phyloP scores from a whole-genome alignment of 2,113 vertebrate species.

The Uria aalge region DNA sequence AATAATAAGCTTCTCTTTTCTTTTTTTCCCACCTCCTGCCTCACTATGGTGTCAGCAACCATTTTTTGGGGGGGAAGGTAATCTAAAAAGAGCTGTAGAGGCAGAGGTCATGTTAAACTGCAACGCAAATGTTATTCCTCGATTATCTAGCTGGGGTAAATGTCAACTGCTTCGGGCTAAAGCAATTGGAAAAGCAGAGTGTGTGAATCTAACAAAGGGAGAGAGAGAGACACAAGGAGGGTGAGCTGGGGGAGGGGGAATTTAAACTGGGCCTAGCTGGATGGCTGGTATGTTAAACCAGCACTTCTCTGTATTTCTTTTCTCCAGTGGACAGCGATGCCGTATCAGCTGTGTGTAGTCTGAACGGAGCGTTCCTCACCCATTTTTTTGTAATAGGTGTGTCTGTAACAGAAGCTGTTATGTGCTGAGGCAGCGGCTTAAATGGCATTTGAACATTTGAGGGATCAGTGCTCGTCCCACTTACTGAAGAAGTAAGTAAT shows the following conservation, averaged over 20 bases:
- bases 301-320: constrained; percentile 36
- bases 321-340: not conserved
- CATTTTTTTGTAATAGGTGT: not conserved
- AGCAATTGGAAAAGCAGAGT: constrained; percentile 76
- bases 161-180: constrained; percentile 91
- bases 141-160: constrained; percentile 94
- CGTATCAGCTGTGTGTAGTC: not conserved
- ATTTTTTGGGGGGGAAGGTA: constrained; percentile 78
- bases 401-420: not conserved
- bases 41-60: constrained; percentile 82
- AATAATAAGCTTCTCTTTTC: constrained; percentile 86
- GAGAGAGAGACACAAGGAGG: constrained; percentile 8
- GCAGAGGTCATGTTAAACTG: constrained; percentile 95
- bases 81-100: constrained; percentile 91
- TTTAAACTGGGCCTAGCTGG: constrained; percentile 48
- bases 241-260: not conserved
- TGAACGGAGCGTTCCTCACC: not conserved
- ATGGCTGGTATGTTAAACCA: constrained; percentile 69
- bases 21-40: constrained; percentile 60
- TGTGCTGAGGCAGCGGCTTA: not conserved
- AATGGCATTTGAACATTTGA: not conserved
- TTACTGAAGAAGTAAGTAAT: not conserved
- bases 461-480: not conserved
- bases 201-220: constrained; percentile 63
- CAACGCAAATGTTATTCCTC: constrained; percentile 96